Percentiles rank a stretch among this genome's conserved stretches.
These are phyloP conservation scores for Macrosiphum euphorbiae DNA, from an alignment of 2,888 invertebrate species.

Conservation along the genomic window DNA sequence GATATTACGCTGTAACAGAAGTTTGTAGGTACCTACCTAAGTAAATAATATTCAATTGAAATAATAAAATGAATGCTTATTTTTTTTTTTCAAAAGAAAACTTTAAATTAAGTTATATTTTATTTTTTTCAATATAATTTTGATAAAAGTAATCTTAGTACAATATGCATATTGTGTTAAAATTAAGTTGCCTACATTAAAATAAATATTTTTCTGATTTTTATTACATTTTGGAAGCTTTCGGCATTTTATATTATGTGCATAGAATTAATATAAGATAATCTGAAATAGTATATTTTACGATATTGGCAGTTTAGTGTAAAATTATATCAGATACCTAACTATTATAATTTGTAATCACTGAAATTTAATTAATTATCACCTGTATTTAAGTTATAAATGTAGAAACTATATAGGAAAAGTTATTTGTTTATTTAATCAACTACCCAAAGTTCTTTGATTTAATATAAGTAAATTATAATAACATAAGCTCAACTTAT, in stretches of 20 bases:
- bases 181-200: not conserved
- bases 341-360: not conserved
- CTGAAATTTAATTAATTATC: not conserved
- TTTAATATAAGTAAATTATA: too few relatives aligned
- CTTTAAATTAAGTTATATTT: conserved; percentile 20
- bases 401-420: too few relatives aligned
- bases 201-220: not conserved
- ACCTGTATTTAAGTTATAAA: not conserved
- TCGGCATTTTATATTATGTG: not conserved
- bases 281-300: not conserved
- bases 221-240: not conserved
- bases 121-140: not conserved
- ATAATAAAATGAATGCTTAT: not conserved
- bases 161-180: not conserved
- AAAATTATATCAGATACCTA: not conserved
- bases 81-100: not conserved
- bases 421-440: too few relatives aligned
- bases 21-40: not conserved
- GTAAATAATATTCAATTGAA: not conserved
- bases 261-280: not conserved
- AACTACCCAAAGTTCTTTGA: too few relatives aligned
- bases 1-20: not conserved
- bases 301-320: not conserved
- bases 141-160: not conserved
- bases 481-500: not conserved